Evolutionary conservation across 1,140 invertebrate genomes (phyloP), one percentile per base, ranked within the genome.

Genomic region (Brevipalpus yothersi): DNA sequence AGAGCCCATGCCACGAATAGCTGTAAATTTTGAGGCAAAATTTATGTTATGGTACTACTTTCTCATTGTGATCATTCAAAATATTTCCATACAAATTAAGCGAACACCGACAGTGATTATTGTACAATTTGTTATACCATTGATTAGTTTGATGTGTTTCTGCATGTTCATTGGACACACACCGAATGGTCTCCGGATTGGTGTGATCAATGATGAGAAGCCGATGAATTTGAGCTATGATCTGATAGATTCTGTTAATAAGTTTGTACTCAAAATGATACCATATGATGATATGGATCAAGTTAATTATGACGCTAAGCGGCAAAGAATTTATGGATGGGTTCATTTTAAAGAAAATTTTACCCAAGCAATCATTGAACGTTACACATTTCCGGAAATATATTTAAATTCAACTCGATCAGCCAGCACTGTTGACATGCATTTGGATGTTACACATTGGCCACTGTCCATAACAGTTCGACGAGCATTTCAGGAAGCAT

Each of bases 101-200:
- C 59, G 63, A 15, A 61, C 39, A 39, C 47, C 45, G 4, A 42
- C 43, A 0, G 15, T 71, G 58, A 58, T 73, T 13, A 56, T 72
- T 45, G 92, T 93, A 72, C 86, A 21, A 43, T 57, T 93, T 67
- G 80, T 83, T 9, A 72, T 94, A 65, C 89, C 89, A 41, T 83
- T 89, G 4, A 81, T 87, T 72, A 86, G 92, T 74, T 86, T 88
- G n/a, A 83, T 91, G 57, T 76, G 93, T 8, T 94, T 95, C 75
- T 94, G 89, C 71, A 69, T 91, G 63, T 86, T 89, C 21, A 90
- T 94, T 64, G 91, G 90, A 59, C 77, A 84, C 40, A 84, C 89
- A 68, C 89, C 90, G 0, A 80, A 78, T 54, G 81, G 82, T 51
- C 75, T 95, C 0, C 79, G 78, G 63, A 65, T 95, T 68, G 86